Evolutionary conservation across 2,888 invertebrate species (phyloP), one percentile per base, ranked within the genome.

Genomic region (Synergus gifuensis): DNA sequence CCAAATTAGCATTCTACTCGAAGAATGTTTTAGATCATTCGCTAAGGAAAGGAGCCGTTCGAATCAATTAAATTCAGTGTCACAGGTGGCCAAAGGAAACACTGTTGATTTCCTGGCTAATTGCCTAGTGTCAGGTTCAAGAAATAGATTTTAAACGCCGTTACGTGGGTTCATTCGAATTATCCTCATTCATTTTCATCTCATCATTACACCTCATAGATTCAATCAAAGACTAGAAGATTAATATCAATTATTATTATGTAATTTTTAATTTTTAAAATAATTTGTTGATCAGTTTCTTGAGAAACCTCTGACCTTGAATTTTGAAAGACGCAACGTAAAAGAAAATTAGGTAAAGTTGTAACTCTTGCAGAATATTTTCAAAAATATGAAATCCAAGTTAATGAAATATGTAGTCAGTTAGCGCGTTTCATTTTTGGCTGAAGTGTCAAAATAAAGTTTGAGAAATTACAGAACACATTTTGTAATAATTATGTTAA

Each of bases 341-440:
- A 22, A 60, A 60, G 54, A 54, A 60, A 60, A 60, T 22, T 12
- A 60, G 54, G 16, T 12, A 49, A 46, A 7, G 14, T 14, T 73
- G 73, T 36, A 1, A 73, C n/a, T 73, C 49, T 73, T 73, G 54
- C 28, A 11, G 11, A 54, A 54, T n/a, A 46, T n/a, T 73, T 54
- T 54, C 73, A 73, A 73, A 73, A 73, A 49, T 16, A 73, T 73
- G 54, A 60, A 60, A 22, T 60, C 49, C 49, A 16, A 28, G 44
- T 73, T 73, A 54, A 73, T 69, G 49, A 49, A 69, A 49, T 14
- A 67, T 14, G 8, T 42, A 54, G 16, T 36, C n/a, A 67, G 54
- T 73, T 73, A 54, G 73, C 73, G 73, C 49, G 36, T 22, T 28
- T 54, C 36, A 54, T 8, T 36, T 49, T 73, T 73, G 73, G 73